phyloP scores from a whole-genome alignment of 2,797 vertebrate species.

The Octomys mimax region DNA sequence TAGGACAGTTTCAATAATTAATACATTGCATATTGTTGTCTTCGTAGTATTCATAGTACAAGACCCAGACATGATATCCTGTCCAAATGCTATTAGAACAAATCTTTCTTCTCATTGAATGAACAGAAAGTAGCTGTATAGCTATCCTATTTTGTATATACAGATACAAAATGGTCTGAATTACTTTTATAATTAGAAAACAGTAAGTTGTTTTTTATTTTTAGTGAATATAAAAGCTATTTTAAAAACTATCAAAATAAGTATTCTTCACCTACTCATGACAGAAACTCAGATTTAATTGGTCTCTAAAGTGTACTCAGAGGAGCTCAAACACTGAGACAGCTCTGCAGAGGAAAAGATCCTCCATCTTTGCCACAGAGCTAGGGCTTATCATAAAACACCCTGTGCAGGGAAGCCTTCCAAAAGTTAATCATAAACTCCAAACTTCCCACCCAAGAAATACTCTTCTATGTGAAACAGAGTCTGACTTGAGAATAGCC shows the following conservation, averaged over 20 bases:
- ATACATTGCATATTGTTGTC: no score
- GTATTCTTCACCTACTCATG: background rate
- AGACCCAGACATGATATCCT: no score
- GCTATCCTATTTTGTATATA: no score
- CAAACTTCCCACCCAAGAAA: slow-evolving; percentile 41
- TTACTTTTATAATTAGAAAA: slow-evolving; percentile 40
- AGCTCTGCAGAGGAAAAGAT: background rate
- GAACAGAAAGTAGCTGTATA: no score
- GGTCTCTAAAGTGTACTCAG: background rate
- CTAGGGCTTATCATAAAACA: background rate
- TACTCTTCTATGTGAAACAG: background rate
- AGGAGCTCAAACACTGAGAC: background rate
- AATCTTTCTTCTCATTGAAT: no score
- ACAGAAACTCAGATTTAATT: slow-evolving; percentile 22
- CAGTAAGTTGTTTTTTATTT: background rate
- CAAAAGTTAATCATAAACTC: slow-evolving; percentile 45
- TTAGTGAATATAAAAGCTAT: background rate
- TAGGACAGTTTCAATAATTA: no score
- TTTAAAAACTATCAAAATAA: background rate
- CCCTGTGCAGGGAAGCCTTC: background rate
- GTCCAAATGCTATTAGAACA: no score
- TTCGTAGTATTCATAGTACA: no score
- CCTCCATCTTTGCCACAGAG: slow-evolving; percentile 4
- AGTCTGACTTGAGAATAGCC: slow-evolving; percentile 10
- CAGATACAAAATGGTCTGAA: background rate